phyloP scores from a whole-genome alignment of 1,140 invertebrate genomes.

The Pygmarrhopalites habei region DNA sequence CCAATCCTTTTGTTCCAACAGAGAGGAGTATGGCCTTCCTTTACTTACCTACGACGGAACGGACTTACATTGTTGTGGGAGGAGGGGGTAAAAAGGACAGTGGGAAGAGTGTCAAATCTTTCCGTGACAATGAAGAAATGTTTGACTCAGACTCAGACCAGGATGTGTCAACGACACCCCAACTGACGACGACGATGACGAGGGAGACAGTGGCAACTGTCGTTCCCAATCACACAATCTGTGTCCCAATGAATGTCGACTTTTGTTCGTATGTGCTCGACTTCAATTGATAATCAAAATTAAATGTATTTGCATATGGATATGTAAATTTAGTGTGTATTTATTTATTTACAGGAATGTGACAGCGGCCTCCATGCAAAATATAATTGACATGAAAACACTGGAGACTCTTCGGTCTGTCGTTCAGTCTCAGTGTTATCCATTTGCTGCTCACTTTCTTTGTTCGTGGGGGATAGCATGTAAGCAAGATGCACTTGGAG shows the following conservation, averaged over 20 bases:
- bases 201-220: too few species aligned
- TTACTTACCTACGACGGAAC: slow-evolving; percentile 37
- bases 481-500: slow-evolving; percentile 16
- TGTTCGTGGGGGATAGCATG: slow-evolving; percentile 36
- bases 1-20: slow-evolving; percentile 1
- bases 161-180: not conserved
- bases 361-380: slow-evolving; percentile 22
- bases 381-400: slow-evolving; percentile 24
- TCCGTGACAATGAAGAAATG: slow-evolving; percentile 1
- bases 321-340: too few species aligned
- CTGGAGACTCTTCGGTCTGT: slow-evolving; percentile 23
- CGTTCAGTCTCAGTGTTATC: slow-evolving; percentile 36
- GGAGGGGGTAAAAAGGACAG: slow-evolving; percentile 7
- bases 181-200: not conserved
- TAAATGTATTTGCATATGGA: too few species aligned
- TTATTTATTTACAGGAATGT: too few species aligned
- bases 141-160: not conserved
- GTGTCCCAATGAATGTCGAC: slow-evolving; percentile 33
- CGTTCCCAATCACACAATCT: slow-evolving; percentile 8
- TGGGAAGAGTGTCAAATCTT: not conserved
- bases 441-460: slow-evolving; percentile 38
- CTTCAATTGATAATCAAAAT: too few species aligned
- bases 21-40: slow-evolving; percentile 38
- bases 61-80: slow-evolving; percentile 24
- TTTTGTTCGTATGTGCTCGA: too few species aligned